Percentiles rank a stretch among this genome's conserved stretches.
Conservation (phyloP, 1,140 invertebrate species). For the Liolophura sinensis region DNA sequence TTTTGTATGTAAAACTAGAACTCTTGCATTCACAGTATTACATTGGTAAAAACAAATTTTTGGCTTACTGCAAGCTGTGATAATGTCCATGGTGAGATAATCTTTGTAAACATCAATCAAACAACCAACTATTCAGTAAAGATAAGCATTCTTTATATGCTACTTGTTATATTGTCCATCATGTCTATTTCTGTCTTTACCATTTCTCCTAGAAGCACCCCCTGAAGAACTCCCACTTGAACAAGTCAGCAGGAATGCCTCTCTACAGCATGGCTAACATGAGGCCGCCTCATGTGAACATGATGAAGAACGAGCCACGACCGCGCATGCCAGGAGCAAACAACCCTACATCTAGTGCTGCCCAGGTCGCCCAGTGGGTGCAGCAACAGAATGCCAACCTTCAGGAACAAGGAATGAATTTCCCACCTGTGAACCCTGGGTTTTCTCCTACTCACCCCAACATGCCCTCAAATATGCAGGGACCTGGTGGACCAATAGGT, state of each 20-base stretch:
- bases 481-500: constrained; percentile 22
- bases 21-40: no score
- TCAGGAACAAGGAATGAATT: constrained; percentile 35
- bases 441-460: constrained; percentile 7
- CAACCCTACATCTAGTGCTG: constrained; percentile 14
- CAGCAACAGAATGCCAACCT: constrained; percentile 53
- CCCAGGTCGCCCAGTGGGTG: constrained; percentile 51
- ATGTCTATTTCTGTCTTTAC: constrained; percentile 26
- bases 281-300: constrained; percentile 14
- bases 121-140: background rate
- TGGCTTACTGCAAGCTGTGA: background rate
- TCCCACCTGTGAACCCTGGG: constrained; percentile 6
- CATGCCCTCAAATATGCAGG: constrained; percentile 2
- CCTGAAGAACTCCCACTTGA: constrained; percentile 84
- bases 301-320: constrained; percentile 15
- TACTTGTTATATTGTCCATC: no score
- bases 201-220: constrained; percentile 78
- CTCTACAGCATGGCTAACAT: constrained; percentile 21
- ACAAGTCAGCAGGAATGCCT: constrained; percentile 62
- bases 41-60: no score
- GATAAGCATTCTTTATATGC: no score
- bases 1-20: no score
- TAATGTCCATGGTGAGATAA: background rate
- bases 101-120: constrained; percentile 2
- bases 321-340: constrained; percentile 5